phyloP scores from a whole-genome alignment of 2,797 vertebrate genomes.

The Microtus obscurus region DNA sequence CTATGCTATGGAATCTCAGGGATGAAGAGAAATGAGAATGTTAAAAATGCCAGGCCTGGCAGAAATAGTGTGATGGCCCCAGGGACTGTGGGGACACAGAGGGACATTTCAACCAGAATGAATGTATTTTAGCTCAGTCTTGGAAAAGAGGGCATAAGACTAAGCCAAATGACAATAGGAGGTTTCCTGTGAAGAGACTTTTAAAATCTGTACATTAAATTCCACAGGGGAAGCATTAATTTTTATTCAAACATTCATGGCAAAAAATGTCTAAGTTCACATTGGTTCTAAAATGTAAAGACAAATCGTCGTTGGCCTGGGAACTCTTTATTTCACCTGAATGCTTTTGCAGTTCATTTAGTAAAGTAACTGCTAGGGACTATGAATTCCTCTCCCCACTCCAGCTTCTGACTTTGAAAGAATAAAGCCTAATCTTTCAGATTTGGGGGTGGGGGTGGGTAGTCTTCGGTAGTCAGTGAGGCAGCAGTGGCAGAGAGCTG shows the following conservation, averaged over 20 bases:
- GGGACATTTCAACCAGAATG: background rate
- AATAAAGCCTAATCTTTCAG: background rate
- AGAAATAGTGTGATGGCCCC: background rate
- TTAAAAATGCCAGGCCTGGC: background rate
- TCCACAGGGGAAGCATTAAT: background rate
- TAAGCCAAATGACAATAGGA: background rate
- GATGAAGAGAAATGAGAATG: background rate
- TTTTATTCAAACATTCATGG: background rate
- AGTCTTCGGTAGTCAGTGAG: conserved; percentile 54
- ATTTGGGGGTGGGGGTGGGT: background rate
- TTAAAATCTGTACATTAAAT: conserved; percentile 6
- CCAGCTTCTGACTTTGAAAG: background rate
- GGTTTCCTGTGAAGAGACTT: background rate
- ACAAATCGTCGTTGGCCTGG: background rate
- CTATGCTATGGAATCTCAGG: background rate
- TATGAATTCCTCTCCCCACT: too few species aligned
- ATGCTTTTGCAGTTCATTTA: background rate
- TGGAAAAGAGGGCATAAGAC: background rate
- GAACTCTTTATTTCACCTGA: background rate
- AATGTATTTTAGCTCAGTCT: background rate
- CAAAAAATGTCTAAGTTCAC: background rate
- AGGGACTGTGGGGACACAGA: background rate
- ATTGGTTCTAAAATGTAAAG: background rate
- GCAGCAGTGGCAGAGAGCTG: conserved; percentile 57
- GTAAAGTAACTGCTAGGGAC: background rate